Evolutionary conservation across 1,140 invertebrate genomes (phyloP), one percentile per base, ranked within the genome.

Genomic region (Megalonaias nervosa): DNA sequence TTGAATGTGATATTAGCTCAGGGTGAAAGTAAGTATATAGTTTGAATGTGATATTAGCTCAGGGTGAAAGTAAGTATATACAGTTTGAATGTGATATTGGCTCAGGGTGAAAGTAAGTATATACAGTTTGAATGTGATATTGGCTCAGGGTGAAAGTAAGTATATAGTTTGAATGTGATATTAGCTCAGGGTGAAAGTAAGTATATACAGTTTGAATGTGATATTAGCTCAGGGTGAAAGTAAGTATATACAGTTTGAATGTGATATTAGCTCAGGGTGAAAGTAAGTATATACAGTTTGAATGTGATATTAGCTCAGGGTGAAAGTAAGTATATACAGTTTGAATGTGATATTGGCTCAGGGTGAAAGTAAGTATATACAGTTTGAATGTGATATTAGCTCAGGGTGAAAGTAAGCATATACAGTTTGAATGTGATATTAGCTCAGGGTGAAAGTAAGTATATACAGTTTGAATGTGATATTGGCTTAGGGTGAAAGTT

Each of bases 151-250:
- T n/a, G n/a, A n/a, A n/a, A n/a, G n/a, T n/a, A n/a, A n/a, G n/a
- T n/a, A n/a, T n/a, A n/a, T n/a, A n/a, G n/a, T n/a, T n/a, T n/a
- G n/a, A n/a, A n/a, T 91, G 93, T 93, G 84, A 95, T 95, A 87
- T 90, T 96, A 75, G 93, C 93, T n/a, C 93, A 94, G 82, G 94
- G 94, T 69, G 95, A 96, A 93, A 95, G 95, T 95, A 92, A 93
- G 93, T 87, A 48, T 15, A 61, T 72, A n/a, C n/a, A 23, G 26
- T 31, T 31, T 31, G 26, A 31, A 3, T 31, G 26, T 31, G 26
- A 31, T 31, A 1, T 31, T 31, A 2, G 26, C 26, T 31, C 26
- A 31, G 96, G 4, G 26, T 31, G 26, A 31, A 31, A 31, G 26
- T 31, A 31, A 31, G 26, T 31, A 31, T 31, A 95, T 94, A 90